Evolutionary conservation across 2,888 invertebrate genomes (phyloP), one percentile per base, ranked within the genome.

Genomic region (Polylopha cassiicola): DNA sequence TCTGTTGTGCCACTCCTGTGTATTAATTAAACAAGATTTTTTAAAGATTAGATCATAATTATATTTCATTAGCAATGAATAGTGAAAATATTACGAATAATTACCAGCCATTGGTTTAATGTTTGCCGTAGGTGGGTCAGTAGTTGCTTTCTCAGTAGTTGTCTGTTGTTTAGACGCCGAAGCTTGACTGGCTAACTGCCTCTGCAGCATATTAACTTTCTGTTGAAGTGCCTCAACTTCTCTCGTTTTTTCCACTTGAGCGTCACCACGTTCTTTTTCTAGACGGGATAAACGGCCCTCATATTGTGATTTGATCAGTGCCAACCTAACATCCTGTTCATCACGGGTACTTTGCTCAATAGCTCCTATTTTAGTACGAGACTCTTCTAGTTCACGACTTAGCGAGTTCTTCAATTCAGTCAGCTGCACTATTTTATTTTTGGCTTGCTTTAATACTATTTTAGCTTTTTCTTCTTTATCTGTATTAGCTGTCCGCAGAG

Each of bases 61-160:
- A n/a, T n/a, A n/a, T n/a, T n/a, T n/a, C n/a, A n/a, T n/a, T n/a
- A n/a, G n/a, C n/a, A n/a, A n/a, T n/a, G n/a, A n/a, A n/a, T n/a
- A n/a, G n/a, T n/a, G n/a, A n/a, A n/a, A n/a, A n/a, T n/a, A n/a
- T n/a, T n/a, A n/a, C n/a, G n/a, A n/a, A n/a, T n/a, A 58, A 78
- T 71, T 86, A 55, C 95, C 95, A 2, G 97, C 93, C 92, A 97
- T 95, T 0, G 97, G 97, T 71, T 95, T 95, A 24, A 97, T 97
- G 66, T 97, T 97, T 3, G 97, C 97, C 0, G 96, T 97, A 0
- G 89, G 88, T 6, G 89, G 88, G 18, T 89, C 89, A 2, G 86
- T 84, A 6, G 86, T 85, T 2, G 86, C 74, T 59, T 89, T 89
- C 33, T 89, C 89, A 5, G 73, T 56, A 1, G 74, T 61, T 43